Conservation (phyloP, 2,797 vertebrate species). For the Danio kyathit region DNA sequence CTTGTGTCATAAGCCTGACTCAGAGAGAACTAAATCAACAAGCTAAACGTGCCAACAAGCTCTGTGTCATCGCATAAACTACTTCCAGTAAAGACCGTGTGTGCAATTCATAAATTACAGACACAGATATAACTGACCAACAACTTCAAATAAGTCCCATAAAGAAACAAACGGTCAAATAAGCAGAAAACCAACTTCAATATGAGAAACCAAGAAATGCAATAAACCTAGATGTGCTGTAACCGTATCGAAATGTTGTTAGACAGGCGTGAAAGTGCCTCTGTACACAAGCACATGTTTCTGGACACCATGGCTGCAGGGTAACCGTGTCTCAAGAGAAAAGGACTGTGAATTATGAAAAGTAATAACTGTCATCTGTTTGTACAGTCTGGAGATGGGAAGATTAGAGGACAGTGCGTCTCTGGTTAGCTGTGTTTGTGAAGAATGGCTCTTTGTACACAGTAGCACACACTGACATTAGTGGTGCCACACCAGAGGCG, state of each 20-base stretch:
- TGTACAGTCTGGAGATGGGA: slow-evolving; percentile 58
- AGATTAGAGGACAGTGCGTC: slow-evolving; percentile 51
- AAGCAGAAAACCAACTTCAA: background rate
- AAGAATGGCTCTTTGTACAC: slow-evolving; percentile 57
- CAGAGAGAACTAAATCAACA: slow-evolving; percentile 61
- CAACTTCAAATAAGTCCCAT: background rate
- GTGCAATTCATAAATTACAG: slow-evolving; percentile 28
- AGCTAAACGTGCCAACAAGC: slow-evolving; percentile 51
- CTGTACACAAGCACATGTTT: slow-evolving; percentile 19
- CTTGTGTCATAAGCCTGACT: slow-evolving; percentile 55
- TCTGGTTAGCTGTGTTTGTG: slow-evolving; percentile 51
- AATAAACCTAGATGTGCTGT: slow-evolving; percentile 29
- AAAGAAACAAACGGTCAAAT: slow-evolving; percentile 11
- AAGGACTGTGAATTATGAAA: slow-evolving; percentile 45
- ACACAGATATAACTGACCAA: background rate
- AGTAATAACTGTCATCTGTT: slow-evolving; percentile 56
- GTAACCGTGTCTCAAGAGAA: slow-evolving; percentile 10
- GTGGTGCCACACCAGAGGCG: slow-evolving; percentile 59
- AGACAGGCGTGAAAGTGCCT: slow-evolving; percentile 22
- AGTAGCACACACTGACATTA: slow-evolving; percentile 54
- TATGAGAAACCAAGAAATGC: background rate
- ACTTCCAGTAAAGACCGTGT: slow-evolving; percentile 43
- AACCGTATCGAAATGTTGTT: background rate
- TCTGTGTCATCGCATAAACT: slow-evolving; percentile 35
- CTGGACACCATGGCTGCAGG: slow-evolving; percentile 15